Evolutionary conservation across 2,797 vertebrate species (phyloP).

Genomic region (Trematomus bernacchii): DNA sequence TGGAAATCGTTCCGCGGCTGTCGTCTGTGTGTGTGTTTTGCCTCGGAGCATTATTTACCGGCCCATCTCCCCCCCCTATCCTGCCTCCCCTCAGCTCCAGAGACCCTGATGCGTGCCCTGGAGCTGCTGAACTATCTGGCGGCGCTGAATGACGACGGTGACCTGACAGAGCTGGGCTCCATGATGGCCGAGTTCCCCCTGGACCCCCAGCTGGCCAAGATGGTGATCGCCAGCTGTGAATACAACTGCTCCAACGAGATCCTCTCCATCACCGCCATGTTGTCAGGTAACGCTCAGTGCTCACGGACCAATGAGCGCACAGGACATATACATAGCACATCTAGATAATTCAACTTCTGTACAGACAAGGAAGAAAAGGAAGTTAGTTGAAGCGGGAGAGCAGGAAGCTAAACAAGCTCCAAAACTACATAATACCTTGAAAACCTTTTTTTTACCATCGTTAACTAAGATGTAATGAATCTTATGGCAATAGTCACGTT

Average conservation of each 20-base stretch:
- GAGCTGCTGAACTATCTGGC: slow-evolving; percentile 97
- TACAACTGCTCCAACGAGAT: slow-evolving; percentile 99
- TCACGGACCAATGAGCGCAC: slow-evolving; percentile 24
- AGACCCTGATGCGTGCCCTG: slow-evolving; percentile 97
- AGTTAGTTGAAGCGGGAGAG: too few relatives aligned
- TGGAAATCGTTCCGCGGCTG: slow-evolving; percentile 37
- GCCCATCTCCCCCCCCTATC: slow-evolving; percentile 28
- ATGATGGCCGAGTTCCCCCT: slow-evolving; percentile 99
- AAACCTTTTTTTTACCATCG: too few relatives aligned
- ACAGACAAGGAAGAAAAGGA: too few relatives aligned
- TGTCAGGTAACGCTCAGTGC: slow-evolving; percentile 95
- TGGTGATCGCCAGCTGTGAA: slow-evolving; percentile 99
- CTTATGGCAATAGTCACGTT: too few relatives aligned
- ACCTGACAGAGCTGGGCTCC: slow-evolving; percentile 96
- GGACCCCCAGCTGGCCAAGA: slow-evolving; percentile 98
- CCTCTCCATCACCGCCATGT: slow-evolving; percentile 98
- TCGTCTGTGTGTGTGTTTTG: slow-evolving; percentile 31
- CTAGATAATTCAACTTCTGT: too few relatives aligned
- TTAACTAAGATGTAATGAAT: too few relatives aligned
- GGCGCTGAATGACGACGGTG: slow-evolving; percentile 95
- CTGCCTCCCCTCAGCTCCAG: slow-evolving; percentile 87
- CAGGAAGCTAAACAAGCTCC: too few relatives aligned
- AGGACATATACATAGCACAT: slow-evolving; percentile 21
- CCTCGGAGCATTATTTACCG: slow-evolving; percentile 45
- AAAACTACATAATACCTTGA: too few relatives aligned